Percentiles rank a stretch among this genome's conserved stretches.
Evolutionary conservation across 2,888 invertebrate genomes (phyloP).

Genomic region (Acleris cristana): DNA sequence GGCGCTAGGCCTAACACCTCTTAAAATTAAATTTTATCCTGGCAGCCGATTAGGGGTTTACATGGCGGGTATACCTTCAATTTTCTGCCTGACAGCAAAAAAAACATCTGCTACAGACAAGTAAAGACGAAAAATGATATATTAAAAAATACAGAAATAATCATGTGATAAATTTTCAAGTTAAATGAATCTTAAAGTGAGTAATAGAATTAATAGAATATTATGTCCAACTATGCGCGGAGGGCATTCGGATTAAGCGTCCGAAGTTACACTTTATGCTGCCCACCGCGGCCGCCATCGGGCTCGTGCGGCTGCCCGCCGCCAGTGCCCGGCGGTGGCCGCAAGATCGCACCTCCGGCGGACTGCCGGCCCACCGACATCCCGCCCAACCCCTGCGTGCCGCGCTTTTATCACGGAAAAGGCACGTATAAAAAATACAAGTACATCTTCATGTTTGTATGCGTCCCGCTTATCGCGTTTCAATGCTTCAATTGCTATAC

Average conservation of each 20-base stretch:
- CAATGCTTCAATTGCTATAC: constrained; percentile 50
- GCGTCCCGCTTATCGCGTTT: constrained; percentile 62
- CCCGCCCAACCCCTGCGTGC: constrained; percentile 62
- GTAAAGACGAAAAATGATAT: too few species aligned
- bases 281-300: constrained; percentile 57
- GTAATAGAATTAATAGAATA: too few species aligned
- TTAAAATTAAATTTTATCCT: too few species aligned
- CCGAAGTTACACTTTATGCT: constrained; percentile 52
- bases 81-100: too few species aligned
- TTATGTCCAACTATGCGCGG: too few species aligned
- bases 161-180: too few species aligned
- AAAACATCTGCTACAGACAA: too few species aligned
- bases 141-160: too few species aligned
- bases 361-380: constrained; percentile 56
- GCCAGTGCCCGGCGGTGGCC: constrained; percentile 50
- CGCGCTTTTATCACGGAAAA: constrained; percentile 58
- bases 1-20: too few species aligned
- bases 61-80: too few species aligned
- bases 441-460: constrained; percentile 57
- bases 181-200: too few species aligned
- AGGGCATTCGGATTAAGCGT: not conserved
- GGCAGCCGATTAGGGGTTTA: too few species aligned
- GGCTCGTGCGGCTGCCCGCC: constrained; percentile 53
- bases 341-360: constrained; percentile 55
- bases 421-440: constrained; percentile 62